Evolutionary conservation across 2,888 invertebrate species (phyloP).

Genomic region (Drosophila gaucha): DNA sequence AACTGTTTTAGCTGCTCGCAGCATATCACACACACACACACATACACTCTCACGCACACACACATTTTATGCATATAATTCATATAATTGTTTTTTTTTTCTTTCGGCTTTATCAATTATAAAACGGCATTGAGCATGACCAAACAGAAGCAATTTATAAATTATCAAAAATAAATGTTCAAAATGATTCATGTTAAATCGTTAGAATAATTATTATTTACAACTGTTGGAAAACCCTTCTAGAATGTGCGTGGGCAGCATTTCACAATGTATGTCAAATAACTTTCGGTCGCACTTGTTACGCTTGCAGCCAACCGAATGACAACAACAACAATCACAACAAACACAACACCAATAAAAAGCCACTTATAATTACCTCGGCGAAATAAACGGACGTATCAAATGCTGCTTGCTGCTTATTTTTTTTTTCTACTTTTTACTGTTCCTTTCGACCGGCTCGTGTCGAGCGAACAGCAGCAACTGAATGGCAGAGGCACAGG

Average conservation of each 20-base stretch:
- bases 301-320: constrained; percentile 36
- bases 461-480: constrained; percentile 66
- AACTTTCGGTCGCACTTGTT: constrained; percentile 58
- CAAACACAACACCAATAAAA: constrained; percentile 31
- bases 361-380: constrained; percentile 73
- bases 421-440: not conserved
- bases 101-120: constrained; percentile 60
- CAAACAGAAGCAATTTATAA: constrained; percentile 40
- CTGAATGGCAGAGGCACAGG: constrained; percentile 60
- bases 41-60: not conserved
- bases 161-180: constrained; percentile 43
- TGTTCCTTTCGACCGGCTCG: constrained; percentile 57
- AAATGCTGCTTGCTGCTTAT: constrained; percentile 20
- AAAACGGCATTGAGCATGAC: constrained; percentile 66
- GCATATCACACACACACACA: constrained; percentile 2
- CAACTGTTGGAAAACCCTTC: constrained; percentile 19
- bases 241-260: constrained; percentile 17
- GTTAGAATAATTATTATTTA: constrained; percentile 9
- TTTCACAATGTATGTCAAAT: constrained; percentile 63
- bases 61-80: constrained; percentile 24
- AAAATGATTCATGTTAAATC: constrained; percentile 43
- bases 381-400: constrained; percentile 42
- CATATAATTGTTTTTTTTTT: constrained; percentile 34
- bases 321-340: constrained; percentile 25
- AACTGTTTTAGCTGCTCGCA: constrained; percentile 3